Evolutionary conservation across 1,140 invertebrate genomes (phyloP), one percentile per base, ranked within the genome.

Genomic region (Ceratosolen solmsi): DNA sequence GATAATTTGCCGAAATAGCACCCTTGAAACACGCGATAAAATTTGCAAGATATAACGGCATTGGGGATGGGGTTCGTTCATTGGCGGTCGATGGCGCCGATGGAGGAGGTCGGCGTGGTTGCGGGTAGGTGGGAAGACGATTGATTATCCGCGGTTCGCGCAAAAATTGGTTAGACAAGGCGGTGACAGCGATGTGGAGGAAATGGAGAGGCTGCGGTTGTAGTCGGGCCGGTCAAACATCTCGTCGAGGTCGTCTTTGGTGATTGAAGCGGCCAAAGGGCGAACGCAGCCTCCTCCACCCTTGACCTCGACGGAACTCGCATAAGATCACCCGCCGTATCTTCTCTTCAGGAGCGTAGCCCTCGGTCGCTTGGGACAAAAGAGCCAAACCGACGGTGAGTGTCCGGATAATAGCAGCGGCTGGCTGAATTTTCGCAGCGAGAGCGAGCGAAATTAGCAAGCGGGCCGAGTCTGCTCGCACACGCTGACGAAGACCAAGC

Each of bases 241-340:
- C 51, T 54, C 11, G 13, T 30, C 27, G 30, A n/a, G 46, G 41
- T 30, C 49, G 11, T 60, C 30, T 27, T 79, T 38, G 27, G 46
- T 65, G 30, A 38, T 1, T 17, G 63, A 3, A 38, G 30, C 4
- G 41, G 0, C 2, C 2, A 22, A 38, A 20, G n/a, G n/a, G 17
- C 27, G 60, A 22, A 27, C 0, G 30, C 1, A 7, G 11, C 3
- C 11, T 9, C 33, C 63, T 49, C 75, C 70, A 82, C 74, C 70
- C 75, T 78, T 82, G 75, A 82, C 75, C 81, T 78, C 68, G 1
- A 70, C 33, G 80, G 15, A n/a, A 56, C 11, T 33, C 8, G 30
- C 17, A 74, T 65, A 51, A 74, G 74, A 73, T 65, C 56, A 74
- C 25, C 20, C 54, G n/a, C 54, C n/a, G 9, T n/a, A 51, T 72